These are phyloP conservation scores for Zaprionus nigranus DNA, from an alignment of 1,140 invertebrate genomes.

Conservation along the genomic window DNA sequence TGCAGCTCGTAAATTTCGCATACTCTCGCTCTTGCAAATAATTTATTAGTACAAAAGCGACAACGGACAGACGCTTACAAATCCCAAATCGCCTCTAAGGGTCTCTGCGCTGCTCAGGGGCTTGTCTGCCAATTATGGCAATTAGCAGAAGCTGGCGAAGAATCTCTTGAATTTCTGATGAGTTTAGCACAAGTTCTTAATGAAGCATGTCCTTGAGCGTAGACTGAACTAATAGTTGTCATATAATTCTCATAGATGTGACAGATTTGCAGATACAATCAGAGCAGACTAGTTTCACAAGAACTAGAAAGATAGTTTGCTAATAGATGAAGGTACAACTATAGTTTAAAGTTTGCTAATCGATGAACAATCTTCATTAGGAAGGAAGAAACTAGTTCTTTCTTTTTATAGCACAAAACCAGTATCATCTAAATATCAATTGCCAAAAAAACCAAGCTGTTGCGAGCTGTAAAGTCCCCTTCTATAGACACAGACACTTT, in stretches of 20 bases:
- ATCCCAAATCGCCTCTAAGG: not conserved
- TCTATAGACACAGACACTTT: too few relatives aligned
- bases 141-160: constrained; percentile 50
- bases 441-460: not conserved
- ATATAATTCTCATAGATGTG: constrained; percentile 17
- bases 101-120: not conserved
- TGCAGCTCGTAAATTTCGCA: constrained; percentile 31
- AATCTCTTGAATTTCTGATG: constrained; percentile 30
- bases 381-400: not conserved
- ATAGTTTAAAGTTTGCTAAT: not conserved
- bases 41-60: not conserved
- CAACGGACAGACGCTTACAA: not conserved
- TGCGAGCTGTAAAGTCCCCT: not conserved
- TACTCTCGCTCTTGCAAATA: not conserved
- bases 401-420: not conserved
- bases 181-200: constrained; percentile 45
- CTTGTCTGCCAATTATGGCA: constrained; percentile 36
- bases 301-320: not conserved
- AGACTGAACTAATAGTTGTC: constrained; percentile 10
- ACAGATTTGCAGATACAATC: constrained; percentile 7
- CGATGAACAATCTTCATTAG: not conserved
- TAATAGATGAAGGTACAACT: not conserved
- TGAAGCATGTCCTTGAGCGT: constrained; percentile 42
- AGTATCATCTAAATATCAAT: not conserved
- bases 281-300: not conserved